Evolutionary conservation across 2,797 vertebrate species (phyloP).

Genomic region (Chaetodon trifasciatus): DNA sequence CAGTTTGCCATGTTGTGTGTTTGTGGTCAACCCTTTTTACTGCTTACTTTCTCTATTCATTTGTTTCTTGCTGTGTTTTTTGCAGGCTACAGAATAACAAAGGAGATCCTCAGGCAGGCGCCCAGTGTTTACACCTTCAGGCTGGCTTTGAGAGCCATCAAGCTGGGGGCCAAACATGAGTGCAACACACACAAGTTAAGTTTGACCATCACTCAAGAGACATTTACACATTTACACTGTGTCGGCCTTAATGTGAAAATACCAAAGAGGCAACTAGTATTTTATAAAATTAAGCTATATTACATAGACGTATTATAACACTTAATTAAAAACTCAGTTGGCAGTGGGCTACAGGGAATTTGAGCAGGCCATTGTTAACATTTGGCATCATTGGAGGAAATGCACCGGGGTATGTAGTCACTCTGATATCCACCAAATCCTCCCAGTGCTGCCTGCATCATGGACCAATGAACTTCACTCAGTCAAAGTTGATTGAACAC

Average conservation of each 20-base stretch:
- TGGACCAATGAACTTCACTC: not conserved
- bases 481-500: not conserved
- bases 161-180: conserved; percentile 94
- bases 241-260: no score
- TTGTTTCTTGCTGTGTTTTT: not conserved
- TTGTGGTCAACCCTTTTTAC: not conserved
- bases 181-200: conserved; percentile 41
- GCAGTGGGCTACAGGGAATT: no score
- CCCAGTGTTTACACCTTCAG: conserved; percentile 93
- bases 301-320: no score
- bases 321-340: no score
- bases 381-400: conserved; percentile 79
- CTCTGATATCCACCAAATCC: not conserved
- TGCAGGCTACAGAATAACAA: conserved; percentile 92
- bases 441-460: not conserved
- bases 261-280: no score
- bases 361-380: no score
- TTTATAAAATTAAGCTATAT: no score
- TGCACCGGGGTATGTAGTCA: conserved; percentile 90
- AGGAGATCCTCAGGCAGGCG: conserved; percentile 93
- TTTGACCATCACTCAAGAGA: not conserved
- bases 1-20: not conserved
- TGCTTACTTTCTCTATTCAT: not conserved
- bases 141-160: conserved; percentile 93
- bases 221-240: no score